Base-by-base conservation (phyloP, 2,888 invertebrate genomes). In the Lissocephala sabroskyi region DNA sequence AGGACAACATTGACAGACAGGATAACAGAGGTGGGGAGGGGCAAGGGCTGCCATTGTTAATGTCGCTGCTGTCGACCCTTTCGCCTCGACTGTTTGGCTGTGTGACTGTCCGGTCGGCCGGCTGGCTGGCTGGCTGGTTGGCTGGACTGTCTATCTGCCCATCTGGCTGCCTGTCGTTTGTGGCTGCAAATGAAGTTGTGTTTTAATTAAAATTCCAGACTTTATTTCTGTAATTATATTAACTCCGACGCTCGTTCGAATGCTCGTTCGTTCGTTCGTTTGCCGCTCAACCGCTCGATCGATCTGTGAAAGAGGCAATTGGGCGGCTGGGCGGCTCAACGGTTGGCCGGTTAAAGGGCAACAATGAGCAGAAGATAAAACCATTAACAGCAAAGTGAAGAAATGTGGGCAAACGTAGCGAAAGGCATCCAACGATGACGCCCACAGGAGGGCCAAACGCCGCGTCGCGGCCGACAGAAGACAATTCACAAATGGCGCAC, bases 141-240 rank as follows among this genome's bases (percentile, higher is more conserved):
- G 14, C 2, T 33, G 33, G 14, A 10, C 40, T 40, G 40, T 28
- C 40, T 19, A 11, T 3, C 32, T 35, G 26, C 2, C 26, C 33
- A 26, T 7, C 35, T 33, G 28, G 3, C 26, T 43, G 18, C 9
- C 51, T 68, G 54, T 65, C 67, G 71, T 74, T 70, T 74, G 70
- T 64, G 75, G 75, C 75, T 63, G 59, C 65, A 65, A 75, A 79
- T 75, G 78, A 70, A 76, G 70, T 68, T 66, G 66, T 79, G 70
- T 76, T 79, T 77, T 79, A 77, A 77, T 77, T 79, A 79, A 77
- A 79, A 77, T 79, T 77, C 79, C 79, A 68, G 79, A 78, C 70
- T 77, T 78, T 76, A 79, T 78, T 73, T 73, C 62, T 74, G 77
- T 79, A 79, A 79, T 77, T 78, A 79, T 74, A 79, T 79, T 76